Conservation (phyloP, 53 echinoderm and acorn worm genomes). For the Astropecten irregularis region DNA sequence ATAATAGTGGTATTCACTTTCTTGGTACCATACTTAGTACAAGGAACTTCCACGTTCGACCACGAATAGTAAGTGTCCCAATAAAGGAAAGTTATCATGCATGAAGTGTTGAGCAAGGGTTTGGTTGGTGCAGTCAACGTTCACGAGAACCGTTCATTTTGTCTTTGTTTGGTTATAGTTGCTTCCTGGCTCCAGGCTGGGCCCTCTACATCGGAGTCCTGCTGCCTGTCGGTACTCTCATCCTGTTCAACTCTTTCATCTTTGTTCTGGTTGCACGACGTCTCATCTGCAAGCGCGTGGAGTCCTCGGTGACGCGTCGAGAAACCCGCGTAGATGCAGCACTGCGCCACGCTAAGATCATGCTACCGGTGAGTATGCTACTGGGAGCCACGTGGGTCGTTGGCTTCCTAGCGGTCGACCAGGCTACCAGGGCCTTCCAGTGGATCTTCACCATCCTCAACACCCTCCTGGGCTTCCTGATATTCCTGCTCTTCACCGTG, state of each 20-base stretch:
- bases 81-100: too few species aligned
- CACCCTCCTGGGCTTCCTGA: conserved; percentile 65
- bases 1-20: not conserved
- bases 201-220: conserved; percentile 63
- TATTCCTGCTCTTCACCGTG: conserved; percentile 67
- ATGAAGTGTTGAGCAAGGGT: too few species aligned
- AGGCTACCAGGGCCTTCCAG: conserved; percentile 43
- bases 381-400: conserved; percentile 78
- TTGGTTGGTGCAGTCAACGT: too few species aligned
- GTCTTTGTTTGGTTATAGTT: too few species aligned
- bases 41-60: not conserved
- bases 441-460: conserved; percentile 74
- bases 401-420: conserved; percentile 70
- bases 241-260: conserved; percentile 71
- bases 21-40: not conserved
- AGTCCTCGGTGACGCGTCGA: not conserved
- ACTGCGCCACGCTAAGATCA: conserved; percentile 13
- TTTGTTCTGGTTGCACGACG: conserved; percentile 61
- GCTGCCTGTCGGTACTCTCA: conserved; percentile 63
- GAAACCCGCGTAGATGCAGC: not conserved
- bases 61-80: conserved; percentile 2
- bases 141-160: too few species aligned
- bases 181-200: conserved; percentile 65
- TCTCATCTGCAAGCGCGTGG: conserved; percentile 54
- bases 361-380: conserved; percentile 62